Evolutionary conservation across 2,888 invertebrate species (phyloP).

Genomic region (Brenthis daphne): DNA sequence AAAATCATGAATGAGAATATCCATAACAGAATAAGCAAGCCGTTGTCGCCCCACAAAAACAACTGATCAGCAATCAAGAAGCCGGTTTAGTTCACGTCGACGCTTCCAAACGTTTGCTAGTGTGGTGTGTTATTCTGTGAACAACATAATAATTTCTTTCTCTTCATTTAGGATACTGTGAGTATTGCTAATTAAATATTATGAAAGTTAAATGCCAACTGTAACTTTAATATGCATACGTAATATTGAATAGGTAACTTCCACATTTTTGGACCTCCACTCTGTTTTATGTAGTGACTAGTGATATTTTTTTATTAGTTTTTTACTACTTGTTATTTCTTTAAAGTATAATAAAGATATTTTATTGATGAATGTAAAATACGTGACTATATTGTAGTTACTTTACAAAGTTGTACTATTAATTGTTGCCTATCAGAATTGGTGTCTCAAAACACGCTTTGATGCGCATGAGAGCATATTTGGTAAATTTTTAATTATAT

Average conservation of each 20-base stretch:
- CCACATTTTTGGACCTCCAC: not conserved
- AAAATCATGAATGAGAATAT: not conserved
- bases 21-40: not conserved
- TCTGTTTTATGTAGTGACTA: not conserved
- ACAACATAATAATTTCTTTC: not conserved
- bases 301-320: slow-evolving; percentile 6
- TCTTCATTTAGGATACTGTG: slow-evolving; percentile 4
- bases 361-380: too few species aligned
- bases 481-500: not conserved
- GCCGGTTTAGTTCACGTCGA: slow-evolving; percentile 52
- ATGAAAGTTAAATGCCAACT: too few species aligned
- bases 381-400: too few species aligned
- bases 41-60: slow-evolving; percentile 43
- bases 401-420: too few species aligned
- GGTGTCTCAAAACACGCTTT: too few species aligned
- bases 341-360: not conserved
- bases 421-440: too few species aligned
- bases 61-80: slow-evolving; percentile 48
- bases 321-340: slow-evolving; percentile 1
- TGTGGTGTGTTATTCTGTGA: slow-evolving; percentile 32
- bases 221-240: too few species aligned
- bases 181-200: not conserved
- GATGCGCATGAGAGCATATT: too few species aligned
- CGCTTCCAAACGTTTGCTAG: slow-evolving; percentile 41
- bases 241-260: too few species aligned